phyloP scores from a whole-genome alignment of 37 sponge, comb jelly and placozoan species.

The Cladorhizidae sp. region DNA sequence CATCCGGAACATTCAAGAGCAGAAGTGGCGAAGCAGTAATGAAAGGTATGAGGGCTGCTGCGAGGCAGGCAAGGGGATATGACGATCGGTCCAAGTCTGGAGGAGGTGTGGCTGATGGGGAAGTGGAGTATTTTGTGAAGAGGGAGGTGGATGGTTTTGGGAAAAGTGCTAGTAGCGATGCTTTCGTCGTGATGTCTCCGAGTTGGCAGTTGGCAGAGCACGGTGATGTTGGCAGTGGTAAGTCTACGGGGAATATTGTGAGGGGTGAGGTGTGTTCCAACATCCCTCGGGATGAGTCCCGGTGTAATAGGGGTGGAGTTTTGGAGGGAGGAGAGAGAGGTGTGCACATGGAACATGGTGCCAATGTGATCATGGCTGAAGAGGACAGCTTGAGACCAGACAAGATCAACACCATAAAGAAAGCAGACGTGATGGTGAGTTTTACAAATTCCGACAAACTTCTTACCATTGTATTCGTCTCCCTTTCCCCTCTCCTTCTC shows the following conservation, averaged over 20 bases:
- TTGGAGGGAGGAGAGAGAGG: background rate
- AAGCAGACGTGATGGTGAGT: too few relatives aligned
- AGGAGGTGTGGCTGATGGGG: background rate
- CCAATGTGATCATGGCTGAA: constrained; percentile 4
- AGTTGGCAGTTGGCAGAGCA: background rate
- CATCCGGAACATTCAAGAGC: background rate
- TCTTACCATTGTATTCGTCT: too few relatives aligned
- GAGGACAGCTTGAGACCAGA: background rate
- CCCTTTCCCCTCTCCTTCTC: too few relatives aligned
- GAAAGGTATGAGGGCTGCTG: background rate
- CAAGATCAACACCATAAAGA: too few relatives aligned
- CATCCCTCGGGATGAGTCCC: too few relatives aligned
- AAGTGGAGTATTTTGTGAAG: background rate
- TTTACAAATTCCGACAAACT: too few relatives aligned
- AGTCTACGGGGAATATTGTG: background rate
- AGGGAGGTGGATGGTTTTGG: background rate
- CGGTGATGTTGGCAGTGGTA: background rate
- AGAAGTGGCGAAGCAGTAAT: background rate
- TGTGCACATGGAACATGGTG: constrained; percentile 42
- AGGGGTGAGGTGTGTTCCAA: background rate
- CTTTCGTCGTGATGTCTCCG: background rate
- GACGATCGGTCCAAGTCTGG: background rate
- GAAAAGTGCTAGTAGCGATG: background rate
- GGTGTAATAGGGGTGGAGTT: background rate
- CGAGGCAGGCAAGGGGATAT: background rate